phyloP scores from a whole-genome alignment of 1,140 invertebrate species.

The Potamilus streckersoni region DNA sequence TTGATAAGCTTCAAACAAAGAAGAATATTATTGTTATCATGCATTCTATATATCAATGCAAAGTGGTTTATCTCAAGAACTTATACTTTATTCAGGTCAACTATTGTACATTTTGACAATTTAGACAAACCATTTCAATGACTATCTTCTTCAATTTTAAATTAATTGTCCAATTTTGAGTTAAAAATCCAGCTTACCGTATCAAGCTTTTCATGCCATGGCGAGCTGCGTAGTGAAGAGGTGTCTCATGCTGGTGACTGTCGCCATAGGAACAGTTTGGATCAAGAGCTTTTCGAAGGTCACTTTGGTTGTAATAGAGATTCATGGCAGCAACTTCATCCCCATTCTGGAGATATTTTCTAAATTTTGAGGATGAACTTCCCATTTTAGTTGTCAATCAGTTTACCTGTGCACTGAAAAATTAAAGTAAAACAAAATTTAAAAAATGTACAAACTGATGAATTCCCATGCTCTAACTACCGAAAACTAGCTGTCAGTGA shows the following conservation, averaged over 20 bases:
- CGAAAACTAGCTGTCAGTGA: too few species aligned
- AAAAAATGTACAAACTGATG: too few species aligned
- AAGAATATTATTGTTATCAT: neutral
- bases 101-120: too few species aligned
- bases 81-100: too few species aligned
- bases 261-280: constrained; percentile 80
- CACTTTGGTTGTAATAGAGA: constrained; percentile 74
- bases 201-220: constrained; percentile 78
- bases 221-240: constrained; percentile 77
- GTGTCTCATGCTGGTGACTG: constrained; percentile 77
- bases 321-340: constrained; percentile 80
- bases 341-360: constrained; percentile 79
- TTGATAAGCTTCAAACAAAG: too few species aligned
- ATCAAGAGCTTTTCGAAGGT: constrained; percentile 76
- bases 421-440: too few species aligned
- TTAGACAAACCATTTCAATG: too few species aligned
- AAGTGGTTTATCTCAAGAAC: neutral
- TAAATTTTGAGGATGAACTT: constrained; percentile 78
- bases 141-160: too few species aligned
- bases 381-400: constrained; percentile 70
- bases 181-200: constrained; percentile 62
- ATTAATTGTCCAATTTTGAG: too few species aligned
- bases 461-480: too few species aligned
- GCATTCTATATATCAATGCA: too few species aligned
- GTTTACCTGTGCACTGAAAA: too few species aligned